Evolutionary conservation across 2,888 invertebrate species (phyloP).

Genomic region (Dilophus febrilis): DNA sequence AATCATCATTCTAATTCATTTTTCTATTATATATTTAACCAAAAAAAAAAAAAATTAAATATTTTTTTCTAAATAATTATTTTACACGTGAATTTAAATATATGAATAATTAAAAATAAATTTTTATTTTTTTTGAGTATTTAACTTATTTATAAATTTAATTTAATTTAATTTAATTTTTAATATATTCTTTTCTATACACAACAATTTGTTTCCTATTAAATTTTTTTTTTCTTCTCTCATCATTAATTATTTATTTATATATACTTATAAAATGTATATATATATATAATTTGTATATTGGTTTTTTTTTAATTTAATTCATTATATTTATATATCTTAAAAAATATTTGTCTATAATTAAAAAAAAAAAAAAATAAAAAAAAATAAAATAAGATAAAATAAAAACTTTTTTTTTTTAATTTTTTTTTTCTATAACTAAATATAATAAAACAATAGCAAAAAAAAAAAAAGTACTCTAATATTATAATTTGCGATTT

Average conservation of each 20-base stretch:
- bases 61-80: constrained; percentile 11
- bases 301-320: too few relatives aligned
- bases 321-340: too few relatives aligned
- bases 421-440: not conserved
- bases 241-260: not conserved
- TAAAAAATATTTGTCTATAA: too few relatives aligned
- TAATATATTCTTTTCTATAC: constrained; percentile 8
- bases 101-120: too few relatives aligned
- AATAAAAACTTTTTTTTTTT: not conserved
- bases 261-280: too few relatives aligned
- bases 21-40: not conserved
- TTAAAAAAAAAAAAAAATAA: too few relatives aligned
- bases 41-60: not conserved
- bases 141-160: too few relatives aligned
- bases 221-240: not conserved
- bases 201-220: not conserved
- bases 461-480: not conserved
- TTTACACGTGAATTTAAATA: too few relatives aligned
- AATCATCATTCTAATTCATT: not conserved
- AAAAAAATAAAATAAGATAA: too few relatives aligned
- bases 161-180: too few relatives aligned
- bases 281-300: too few relatives aligned
- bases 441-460: not conserved
- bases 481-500: not conserved
- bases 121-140: too few relatives aligned